Evolutionary conservation across 2,888 invertebrate species (phyloP).

Genomic region (Dicroscelio sp.): DNA sequence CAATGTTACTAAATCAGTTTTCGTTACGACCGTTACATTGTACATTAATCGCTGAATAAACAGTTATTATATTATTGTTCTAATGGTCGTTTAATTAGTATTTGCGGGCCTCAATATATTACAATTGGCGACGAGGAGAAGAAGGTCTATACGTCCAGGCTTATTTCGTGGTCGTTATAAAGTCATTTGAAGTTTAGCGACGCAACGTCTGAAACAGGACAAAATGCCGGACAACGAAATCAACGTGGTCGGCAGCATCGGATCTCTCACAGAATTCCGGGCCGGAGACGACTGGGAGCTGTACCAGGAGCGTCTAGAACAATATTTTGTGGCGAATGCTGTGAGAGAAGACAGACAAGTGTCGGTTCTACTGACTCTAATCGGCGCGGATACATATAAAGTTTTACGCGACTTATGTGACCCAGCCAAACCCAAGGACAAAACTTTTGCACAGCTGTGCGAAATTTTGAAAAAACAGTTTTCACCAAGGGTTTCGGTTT

Average conservation of each 20-base stretch:
- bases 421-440: conserved; percentile 15
- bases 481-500: conserved; percentile 38
- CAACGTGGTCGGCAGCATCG: conserved; percentile 54
- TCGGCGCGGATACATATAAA: conserved; percentile 74
- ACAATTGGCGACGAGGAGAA: too few relatives aligned
- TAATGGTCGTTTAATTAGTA: too few relatives aligned
- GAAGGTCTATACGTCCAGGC: too few relatives aligned
- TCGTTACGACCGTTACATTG: too few relatives aligned
- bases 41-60: too few relatives aligned
- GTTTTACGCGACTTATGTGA: conserved; percentile 47
- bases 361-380: conserved; percentile 68
- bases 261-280: conserved; percentile 62
- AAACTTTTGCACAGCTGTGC: conserved; percentile 30
- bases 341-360: conserved; percentile 64
- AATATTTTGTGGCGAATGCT: conserved; percentile 77
- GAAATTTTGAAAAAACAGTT: conserved; percentile 35
- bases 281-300: conserved; percentile 69
- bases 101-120: too few relatives aligned
- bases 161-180: too few relatives aligned
- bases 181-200: too few relatives aligned
- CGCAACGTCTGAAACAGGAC: too few relatives aligned
- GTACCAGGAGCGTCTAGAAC: conserved; percentile 68
- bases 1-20: too few relatives aligned
- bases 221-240: neutral
- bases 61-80: too few relatives aligned